Percentiles rank a stretch among this genome's conserved stretches.
Conservation (phyloP, 2,113 vertebrate genomes). For the Trochalopteron elliotii region DNA sequence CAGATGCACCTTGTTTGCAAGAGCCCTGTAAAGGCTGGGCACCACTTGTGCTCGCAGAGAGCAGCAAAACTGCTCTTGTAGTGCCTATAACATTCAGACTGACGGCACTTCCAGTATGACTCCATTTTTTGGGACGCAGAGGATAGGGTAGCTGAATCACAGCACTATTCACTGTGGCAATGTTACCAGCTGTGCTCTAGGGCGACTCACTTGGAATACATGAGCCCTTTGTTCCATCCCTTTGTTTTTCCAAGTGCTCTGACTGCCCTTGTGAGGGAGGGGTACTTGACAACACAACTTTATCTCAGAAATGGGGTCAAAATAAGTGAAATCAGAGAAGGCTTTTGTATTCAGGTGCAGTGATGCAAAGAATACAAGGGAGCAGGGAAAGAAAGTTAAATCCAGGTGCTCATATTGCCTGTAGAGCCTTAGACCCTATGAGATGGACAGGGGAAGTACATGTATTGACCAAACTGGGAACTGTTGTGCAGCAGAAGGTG, state of each 20-base stretch:
- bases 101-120: neutral
- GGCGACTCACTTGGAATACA: constrained; percentile 11
- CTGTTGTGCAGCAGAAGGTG: neutral
- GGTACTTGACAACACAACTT: constrained; percentile 28
- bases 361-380: neutral
- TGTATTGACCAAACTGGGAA: neutral
- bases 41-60: rapidly evolving
- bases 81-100: neutral
- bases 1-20: neutral
- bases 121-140: neutral
- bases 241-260: constrained; percentile 58
- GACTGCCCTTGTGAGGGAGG: neutral
- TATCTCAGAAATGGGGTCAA: neutral
- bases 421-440: neutral
- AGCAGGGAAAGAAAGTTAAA: neutral
- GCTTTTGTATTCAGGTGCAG: neutral
- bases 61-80: neutral
- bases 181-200: constrained; percentile 42
- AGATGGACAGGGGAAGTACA: rapidly evolving
- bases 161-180: neutral
- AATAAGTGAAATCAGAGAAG: neutral
- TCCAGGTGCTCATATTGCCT: neutral
- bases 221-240: constrained; percentile 15
- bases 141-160: neutral
- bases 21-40: neutral